These are phyloP conservation scores for Chelon labrosus DNA, from an alignment of 2,797 vertebrate genomes.

Conservation along the genomic window DNA sequence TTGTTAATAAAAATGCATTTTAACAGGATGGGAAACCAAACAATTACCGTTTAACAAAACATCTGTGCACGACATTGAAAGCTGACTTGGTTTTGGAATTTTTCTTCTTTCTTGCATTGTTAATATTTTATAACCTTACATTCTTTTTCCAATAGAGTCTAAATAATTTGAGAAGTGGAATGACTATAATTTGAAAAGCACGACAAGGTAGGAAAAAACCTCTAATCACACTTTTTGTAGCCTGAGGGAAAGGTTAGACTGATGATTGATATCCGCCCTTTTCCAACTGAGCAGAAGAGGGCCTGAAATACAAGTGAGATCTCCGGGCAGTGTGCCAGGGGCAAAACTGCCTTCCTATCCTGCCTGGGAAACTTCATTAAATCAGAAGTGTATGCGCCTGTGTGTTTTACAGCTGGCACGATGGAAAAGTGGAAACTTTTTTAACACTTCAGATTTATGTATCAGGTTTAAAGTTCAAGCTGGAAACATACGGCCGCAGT, in stretches of 20 bases:
- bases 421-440: slow-evolving; percentile 7
- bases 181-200: slow-evolving; percentile 6
- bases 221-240: slow-evolving; percentile 25
- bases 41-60: too few relatives aligned
- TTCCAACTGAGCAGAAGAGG: slow-evolving; percentile 16
- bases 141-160: neutral
- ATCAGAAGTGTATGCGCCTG: neutral
- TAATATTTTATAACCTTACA: slow-evolving; percentile 2
- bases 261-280: slow-evolving; percentile 32
- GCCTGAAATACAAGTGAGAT: slow-evolving; percentile 28
- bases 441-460: neutral
- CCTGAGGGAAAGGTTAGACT: neutral
- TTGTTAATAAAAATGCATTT: neutral
- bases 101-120: neutral
- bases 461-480: slow-evolving; percentile 3
- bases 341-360: slow-evolving; percentile 20
- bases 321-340: slow-evolving; percentile 33
- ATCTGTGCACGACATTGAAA: neutral
- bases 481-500: neutral
- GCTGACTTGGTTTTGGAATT: neutral
- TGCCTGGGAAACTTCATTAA: slow-evolving; percentile 30
- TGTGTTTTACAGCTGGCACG: slow-evolving; percentile 5
- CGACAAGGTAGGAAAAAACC: neutral
- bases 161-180: slow-evolving; percentile 12
- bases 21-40: too few relatives aligned